Conservation (phyloP, 1,140 invertebrate species). For the Zaprionus kolodkinae region DNA sequence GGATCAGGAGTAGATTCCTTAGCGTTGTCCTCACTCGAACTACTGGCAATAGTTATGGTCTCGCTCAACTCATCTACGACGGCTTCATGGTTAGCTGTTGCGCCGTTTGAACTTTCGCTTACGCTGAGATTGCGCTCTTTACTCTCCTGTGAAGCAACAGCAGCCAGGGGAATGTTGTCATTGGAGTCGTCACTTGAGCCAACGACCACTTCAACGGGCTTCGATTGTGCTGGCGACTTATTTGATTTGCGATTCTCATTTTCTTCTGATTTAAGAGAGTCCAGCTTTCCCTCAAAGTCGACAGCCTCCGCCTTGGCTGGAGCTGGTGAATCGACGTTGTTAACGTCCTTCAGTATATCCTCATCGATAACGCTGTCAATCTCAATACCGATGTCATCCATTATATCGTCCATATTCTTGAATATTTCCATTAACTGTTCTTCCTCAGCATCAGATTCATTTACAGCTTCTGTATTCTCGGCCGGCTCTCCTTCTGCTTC, state of each 20-base stretch:
- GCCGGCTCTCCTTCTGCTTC: conserved; percentile 17
- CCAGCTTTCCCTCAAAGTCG: conserved; percentile 66
- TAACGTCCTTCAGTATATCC: conserved; percentile 71
- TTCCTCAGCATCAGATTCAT: conserved; percentile 67
- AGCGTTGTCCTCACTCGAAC: conserved; percentile 63
- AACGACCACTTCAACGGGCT: conserved; percentile 58
- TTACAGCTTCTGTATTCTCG: conserved; percentile 20
- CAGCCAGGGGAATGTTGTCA: conserved; percentile 72
- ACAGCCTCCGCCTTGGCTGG: conserved; percentile 47
- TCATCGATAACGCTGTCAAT: conserved; percentile 74
- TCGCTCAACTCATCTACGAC: conserved; percentile 55
- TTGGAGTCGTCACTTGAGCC: conserved; percentile 77
- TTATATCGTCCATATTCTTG: conserved; percentile 75
- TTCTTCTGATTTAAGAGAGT: conserved; percentile 57
- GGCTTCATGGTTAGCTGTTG: conserved; percentile 45
- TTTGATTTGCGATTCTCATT: conserved; percentile 13
- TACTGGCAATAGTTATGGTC: conserved; percentile 64
- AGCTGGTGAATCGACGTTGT: conserved; percentile 50
- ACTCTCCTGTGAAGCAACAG: conserved; percentile 64
- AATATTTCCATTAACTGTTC: conserved; percentile 77
- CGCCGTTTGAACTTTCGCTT: conserved; percentile 17
- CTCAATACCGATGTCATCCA: conserved; percentile 79
- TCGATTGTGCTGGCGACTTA: conserved; percentile 26
- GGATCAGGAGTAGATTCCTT: conserved; percentile 13
- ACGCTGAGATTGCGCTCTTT: conserved; percentile 44